These are phyloP conservation scores for Phymastichus coffea DNA, from an alignment of 1,140 invertebrate genomes.

Conservation along the genomic window DNA sequence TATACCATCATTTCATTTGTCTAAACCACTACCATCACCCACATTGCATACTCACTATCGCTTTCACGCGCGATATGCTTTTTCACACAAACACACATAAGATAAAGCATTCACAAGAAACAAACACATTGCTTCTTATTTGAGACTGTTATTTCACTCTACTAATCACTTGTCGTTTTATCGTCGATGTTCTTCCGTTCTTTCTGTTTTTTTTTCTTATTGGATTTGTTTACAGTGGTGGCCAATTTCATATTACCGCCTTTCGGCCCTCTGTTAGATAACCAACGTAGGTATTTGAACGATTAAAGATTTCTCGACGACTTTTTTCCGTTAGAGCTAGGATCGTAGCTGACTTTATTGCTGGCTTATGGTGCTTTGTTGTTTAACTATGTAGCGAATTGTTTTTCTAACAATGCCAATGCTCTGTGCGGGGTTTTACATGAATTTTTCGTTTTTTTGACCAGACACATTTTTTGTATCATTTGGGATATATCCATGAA, in stretches of 20 bases:
- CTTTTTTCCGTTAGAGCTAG: too few relatives aligned
- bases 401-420: conserved; percentile 54
- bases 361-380: conserved; percentile 16
- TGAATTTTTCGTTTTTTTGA: too few relatives aligned
- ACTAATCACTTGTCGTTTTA: too few relatives aligned
- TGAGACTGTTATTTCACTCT: not conserved
- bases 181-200: too few relatives aligned
- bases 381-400: conserved; percentile 43
- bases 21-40: conserved; percentile 6
- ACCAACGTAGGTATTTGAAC: conserved; percentile 44
- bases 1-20: conserved; percentile 29
- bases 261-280: conserved; percentile 48
- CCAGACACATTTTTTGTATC: too few relatives aligned
- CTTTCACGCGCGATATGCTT: too few relatives aligned
- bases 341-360: too few relatives aligned
- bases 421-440: too few relatives aligned
- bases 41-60: not conserved
- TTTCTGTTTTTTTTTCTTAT: not conserved
- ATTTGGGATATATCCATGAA: too few relatives aligned
- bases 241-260: conserved; percentile 47
- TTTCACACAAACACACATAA: too few relatives aligned
- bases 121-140: not conserved
- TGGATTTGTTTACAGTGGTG: conserved; percentile 42
- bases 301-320: not conserved
- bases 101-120: too few relatives aligned